Conservation (phyloP, 2,113 vertebrate species). For the Equus przewalskii region DNA sequence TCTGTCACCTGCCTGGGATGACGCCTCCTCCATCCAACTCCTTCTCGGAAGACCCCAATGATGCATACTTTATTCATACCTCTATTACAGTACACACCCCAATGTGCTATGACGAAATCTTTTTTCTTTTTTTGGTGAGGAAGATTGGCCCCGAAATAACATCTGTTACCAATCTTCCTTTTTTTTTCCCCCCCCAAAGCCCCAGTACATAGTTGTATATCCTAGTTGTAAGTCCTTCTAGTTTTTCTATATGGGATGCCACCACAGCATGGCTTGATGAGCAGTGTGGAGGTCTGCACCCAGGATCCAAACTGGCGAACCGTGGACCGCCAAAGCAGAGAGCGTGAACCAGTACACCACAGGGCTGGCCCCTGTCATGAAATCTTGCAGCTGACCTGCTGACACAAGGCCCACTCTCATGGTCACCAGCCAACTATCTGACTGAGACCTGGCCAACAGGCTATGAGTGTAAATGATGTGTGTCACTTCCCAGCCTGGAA, state of each 20-base stretch:
- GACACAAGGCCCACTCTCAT: neutral
- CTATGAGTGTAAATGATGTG: neutral
- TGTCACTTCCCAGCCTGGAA: neutral
- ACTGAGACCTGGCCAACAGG: neutral
- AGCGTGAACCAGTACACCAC: too few relatives aligned
- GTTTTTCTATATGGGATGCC: too few relatives aligned
- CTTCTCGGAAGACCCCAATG: rapidly evolving
- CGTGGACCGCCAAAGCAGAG: too few relatives aligned
- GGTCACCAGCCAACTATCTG: neutral
- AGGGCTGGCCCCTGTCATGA: neutral
- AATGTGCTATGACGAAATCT: neutral
- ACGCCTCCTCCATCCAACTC: neutral
- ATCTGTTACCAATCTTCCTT: too few relatives aligned
- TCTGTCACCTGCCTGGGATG: neutral
- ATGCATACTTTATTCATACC: rapidly evolving
- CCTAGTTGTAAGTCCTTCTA: too few relatives aligned
- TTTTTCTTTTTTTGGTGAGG: too few relatives aligned
- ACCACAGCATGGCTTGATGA: too few relatives aligned
- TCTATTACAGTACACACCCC: neutral
- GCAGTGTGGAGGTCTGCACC: too few relatives aligned
- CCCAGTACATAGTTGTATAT: too few relatives aligned
- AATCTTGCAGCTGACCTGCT: neutral
- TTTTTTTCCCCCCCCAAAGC: too few relatives aligned
- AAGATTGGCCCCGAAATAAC: too few relatives aligned
- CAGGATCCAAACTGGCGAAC: too few relatives aligned